Evolutionary conservation across 2,888 invertebrate species (phyloP).

Genomic region (Myathropa florea): DNA sequence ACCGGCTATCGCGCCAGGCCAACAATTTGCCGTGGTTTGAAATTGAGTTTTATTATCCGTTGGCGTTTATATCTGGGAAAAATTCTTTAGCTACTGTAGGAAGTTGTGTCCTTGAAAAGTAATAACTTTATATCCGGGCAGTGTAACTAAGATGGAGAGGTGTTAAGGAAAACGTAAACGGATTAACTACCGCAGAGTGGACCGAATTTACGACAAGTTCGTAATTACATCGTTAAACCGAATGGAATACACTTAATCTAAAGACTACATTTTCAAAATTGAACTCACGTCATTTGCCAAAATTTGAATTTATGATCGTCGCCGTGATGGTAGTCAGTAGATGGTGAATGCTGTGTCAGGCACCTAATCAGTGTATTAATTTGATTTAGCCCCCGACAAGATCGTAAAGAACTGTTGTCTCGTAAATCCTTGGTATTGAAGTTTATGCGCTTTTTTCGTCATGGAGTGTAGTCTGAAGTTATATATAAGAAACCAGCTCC

Average conservation of each 20-base stretch:
- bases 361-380: neutral
- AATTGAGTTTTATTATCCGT: neutral
- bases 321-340: conserved; percentile 1
- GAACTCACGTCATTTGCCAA: conserved; percentile 47
- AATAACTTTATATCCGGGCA: neutral
- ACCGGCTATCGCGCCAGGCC: neutral
- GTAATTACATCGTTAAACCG: conserved; percentile 61
- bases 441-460: neutral
- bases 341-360: neutral
- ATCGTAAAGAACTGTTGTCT: conserved; percentile 20
- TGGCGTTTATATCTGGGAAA: neutral
- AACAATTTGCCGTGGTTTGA: neutral
- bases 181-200: conserved; percentile 49
- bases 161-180: conserved; percentile 35
- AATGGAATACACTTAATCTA: conserved; percentile 10
- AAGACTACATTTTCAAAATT: conserved; percentile 15
- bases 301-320: conserved; percentile 43
- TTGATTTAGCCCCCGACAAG: neutral
- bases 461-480: too few species aligned
- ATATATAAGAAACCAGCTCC: too few species aligned
- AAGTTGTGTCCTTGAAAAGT: neutral
- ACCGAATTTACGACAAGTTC: conserved; percentile 44
- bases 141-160: conserved; percentile 2
- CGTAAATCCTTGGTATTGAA: conserved; percentile 16
- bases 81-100: neutral